These are phyloP conservation scores for Sicus ferrugineus DNA, from an alignment of 2,888 invertebrate genomes.

Conservation along the genomic window DNA sequence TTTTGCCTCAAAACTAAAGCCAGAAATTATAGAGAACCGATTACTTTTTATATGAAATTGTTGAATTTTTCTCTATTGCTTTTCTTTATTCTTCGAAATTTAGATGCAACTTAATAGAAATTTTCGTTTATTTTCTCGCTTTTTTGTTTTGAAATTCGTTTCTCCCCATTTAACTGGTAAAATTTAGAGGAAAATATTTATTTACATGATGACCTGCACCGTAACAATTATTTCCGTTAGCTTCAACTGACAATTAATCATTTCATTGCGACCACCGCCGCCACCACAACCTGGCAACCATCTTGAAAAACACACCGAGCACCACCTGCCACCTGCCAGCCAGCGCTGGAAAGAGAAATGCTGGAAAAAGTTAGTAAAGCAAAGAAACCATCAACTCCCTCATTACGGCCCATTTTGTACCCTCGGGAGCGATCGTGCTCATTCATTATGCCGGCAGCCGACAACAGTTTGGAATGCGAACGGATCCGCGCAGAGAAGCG, in stretches of 20 bases:
- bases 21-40: no score
- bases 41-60: no score
- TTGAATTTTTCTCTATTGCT: no score
- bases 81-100: no score
- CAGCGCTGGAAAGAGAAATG: neutral
- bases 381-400: conserved; percentile 30
- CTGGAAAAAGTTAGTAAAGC: conserved; percentile 24
- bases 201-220: neutral
- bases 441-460: conserved; percentile 36
- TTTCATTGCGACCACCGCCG: conserved; percentile 7
- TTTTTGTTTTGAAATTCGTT: no score
- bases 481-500: no score
- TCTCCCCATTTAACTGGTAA: no score
- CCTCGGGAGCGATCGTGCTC: conserved; percentile 9
- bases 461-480: neutral
- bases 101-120: no score
- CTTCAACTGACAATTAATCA: conserved; percentile 32
- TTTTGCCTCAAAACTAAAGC: no score
- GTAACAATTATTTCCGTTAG: conserved; percentile 28
- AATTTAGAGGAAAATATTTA: no score
- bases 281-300: neutral
- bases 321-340: neutral
- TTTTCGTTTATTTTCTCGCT: no score
- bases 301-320: neutral
- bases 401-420: conserved; percentile 31